Evolutionary conservation across 2,113 vertebrate genomes (phyloP).

Genomic region (Trinectes maculatus): DNA sequence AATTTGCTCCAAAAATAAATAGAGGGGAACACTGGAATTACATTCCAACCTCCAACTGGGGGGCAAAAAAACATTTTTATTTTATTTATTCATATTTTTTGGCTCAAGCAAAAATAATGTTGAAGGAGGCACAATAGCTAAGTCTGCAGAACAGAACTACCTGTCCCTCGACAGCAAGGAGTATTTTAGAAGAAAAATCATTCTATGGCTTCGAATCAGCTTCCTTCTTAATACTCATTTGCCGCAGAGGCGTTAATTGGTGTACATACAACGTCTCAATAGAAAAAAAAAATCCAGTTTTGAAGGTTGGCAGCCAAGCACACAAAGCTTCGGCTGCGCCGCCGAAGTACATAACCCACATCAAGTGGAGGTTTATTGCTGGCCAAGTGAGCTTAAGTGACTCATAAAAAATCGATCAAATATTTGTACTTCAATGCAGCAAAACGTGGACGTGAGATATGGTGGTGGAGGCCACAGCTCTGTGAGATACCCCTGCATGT

Average conservation of each 20-base stretch:
- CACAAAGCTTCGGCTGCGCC: constrained; percentile 11
- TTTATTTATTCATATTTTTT: no score
- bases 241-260: constrained; percentile 4
- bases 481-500: background rate
- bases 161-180: background rate
- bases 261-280: constrained; percentile 5
- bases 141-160: background rate
- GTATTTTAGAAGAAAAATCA: constrained; percentile 29
- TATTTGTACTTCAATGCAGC: constrained; percentile 25
- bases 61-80: constrained; percentile 33
- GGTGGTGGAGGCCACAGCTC: constrained; percentile 10
- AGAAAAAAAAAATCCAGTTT: constrained; percentile 24
- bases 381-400: constrained; percentile 24
- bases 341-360: constrained; percentile 26
- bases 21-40: constrained; percentile 52
- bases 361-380: constrained; percentile 11
- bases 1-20: constrained; percentile 69
- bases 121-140: background rate
- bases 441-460: background rate
- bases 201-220: constrained; percentile 7
- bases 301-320: constrained; percentile 8
- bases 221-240: constrained; percentile 11
- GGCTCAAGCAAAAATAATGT: constrained; percentile 40
- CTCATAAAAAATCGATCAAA: constrained; percentile 43
- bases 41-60: constrained; percentile 45